These are phyloP conservation scores for Macroramphosus scolopax DNA, from an alignment of 2,797 vertebrate species.

Conservation along the genomic window DNA sequence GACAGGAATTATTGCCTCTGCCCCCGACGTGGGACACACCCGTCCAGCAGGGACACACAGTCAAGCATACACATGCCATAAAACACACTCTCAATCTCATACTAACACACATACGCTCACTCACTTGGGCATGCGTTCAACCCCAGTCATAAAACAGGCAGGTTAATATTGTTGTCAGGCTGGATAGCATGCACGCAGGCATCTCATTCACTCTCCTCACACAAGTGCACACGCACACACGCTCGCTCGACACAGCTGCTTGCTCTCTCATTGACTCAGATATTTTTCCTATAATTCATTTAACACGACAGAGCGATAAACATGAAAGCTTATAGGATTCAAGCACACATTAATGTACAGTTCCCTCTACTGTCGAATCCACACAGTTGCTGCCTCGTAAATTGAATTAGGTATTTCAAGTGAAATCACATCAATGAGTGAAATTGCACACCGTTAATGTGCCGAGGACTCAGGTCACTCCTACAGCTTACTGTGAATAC, in stretches of 20 bases:
- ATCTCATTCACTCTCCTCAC: constrained; percentile 45
- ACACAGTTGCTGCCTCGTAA: constrained; percentile 36
- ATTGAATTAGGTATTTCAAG: constrained; percentile 16
- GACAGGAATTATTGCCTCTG: constrained; percentile 62
- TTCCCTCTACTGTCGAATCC: constrained; percentile 20
- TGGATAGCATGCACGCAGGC: constrained; percentile 77
- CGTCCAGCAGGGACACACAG: constrained; percentile 54
- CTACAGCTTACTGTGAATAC: constrained; percentile 40
- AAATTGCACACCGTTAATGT: too few species aligned
- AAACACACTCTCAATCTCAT: constrained; percentile 13
- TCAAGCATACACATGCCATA: constrained; percentile 52
- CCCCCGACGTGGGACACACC: constrained; percentile 56
- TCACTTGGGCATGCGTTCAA: constrained; percentile 59
- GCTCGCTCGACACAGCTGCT: constrained; percentile 23
- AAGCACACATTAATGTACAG: constrained; percentile 27
- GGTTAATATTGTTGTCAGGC: constrained; percentile 71
- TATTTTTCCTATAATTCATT: constrained; percentile 20
- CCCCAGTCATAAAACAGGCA: constrained; percentile 67
- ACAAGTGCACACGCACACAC: constrained; percentile 9
- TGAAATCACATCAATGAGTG: constrained; percentile 8
- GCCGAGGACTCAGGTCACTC: constrained; percentile 73
- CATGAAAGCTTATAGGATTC: constrained; percentile 10
- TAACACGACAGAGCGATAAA: constrained; percentile 24
- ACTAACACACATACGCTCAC: constrained; percentile 16
- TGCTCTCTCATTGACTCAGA: constrained; percentile 29